Base-by-base conservation (phyloP, 2,888 invertebrate genomes). In the Lasius platythorax region DNA sequence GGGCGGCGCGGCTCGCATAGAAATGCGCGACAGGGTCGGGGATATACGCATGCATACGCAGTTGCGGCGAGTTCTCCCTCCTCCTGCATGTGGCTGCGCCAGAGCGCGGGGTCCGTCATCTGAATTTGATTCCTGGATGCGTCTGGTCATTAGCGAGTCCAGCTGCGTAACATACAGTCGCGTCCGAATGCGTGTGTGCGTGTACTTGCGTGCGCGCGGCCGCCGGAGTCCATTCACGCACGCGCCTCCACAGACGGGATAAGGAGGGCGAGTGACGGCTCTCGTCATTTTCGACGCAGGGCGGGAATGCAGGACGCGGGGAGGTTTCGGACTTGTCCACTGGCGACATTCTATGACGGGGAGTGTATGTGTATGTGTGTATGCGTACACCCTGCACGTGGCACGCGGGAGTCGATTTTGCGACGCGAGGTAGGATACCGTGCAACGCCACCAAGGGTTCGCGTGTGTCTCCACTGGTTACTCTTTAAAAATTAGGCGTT, bases 111-210 rank as follows among this genome's bases (percentile, higher is more conserved):
- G 64, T 63, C 82, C 91, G 91, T 90, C 90, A 88, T 88, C 86
- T 86, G 89, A 93, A 92, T 93, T 90, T 92, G 91, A 93, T 93
- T 93, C 89, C 90, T 92, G 87, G 91, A 91, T 92, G 90, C 88
- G 90, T 91, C 91, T 91, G 91, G 90, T 93, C 91, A 93, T 93
- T 93, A 93, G 92, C 90, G 87, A 91, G 88, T 91, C 90, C 91
- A 91, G 91, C 91, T 92, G 90, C 87, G 89, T 88, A 53, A 53
- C 53, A 82, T 79, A 79, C 73, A 43, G 64, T 68, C 68, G 84
- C 6, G 58, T 79, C 43, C 43, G 40, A 30, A 74, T 79, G 81
- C n/a, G 58, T 11, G 37, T 33, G 43, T 37, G 53, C 40, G 43
- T 43, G 53, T 66, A 81, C 70, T 23, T 28, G 28, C 15, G 67